Conservation (phyloP, 2,888 invertebrate species). For the Exocentrus adspersus region DNA sequence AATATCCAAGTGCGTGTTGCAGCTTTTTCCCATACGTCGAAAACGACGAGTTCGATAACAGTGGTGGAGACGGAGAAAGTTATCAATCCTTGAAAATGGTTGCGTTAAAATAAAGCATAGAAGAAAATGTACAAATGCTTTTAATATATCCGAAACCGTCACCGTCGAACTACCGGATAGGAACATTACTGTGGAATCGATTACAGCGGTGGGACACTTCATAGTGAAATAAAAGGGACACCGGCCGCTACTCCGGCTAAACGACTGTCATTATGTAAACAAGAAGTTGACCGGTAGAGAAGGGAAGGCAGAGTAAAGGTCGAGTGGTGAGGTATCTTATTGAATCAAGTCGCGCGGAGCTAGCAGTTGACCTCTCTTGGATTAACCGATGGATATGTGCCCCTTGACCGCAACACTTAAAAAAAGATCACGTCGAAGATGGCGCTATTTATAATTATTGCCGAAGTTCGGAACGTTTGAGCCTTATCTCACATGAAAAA, state of each 20-base stretch:
- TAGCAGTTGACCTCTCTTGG: conserved; percentile 28
- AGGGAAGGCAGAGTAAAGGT: conserved; percentile 50
- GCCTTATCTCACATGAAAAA: too few relatives aligned
- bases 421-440: background rate
- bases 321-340: conserved; percentile 51
- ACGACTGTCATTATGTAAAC: conserved; percentile 63
- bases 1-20: background rate
- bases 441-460: background rate
- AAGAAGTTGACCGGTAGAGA: conserved; percentile 57
- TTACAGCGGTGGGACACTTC: conserved; percentile 35
- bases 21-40: background rate
- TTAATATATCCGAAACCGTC: too few relatives aligned
- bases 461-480: too few relatives aligned
- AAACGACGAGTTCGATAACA: background rate
- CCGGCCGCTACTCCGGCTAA: conserved; percentile 58
- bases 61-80: conserved; percentile 14
- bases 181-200: conserved; percentile 52
- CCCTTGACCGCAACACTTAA: background rate
- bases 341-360: conserved; percentile 53
- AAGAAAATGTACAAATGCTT: too few relatives aligned
- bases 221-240: conserved; percentile 48
- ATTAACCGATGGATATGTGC: conserved; percentile 1
- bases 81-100: conserved; percentile 11
- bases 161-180: conserved; percentile 49
- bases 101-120: too few relatives aligned